Evolutionary conservation across 2,113 vertebrate species (phyloP), one percentile per base, ranked within the genome.

Genomic region (Rostratula benghalensis): DNA sequence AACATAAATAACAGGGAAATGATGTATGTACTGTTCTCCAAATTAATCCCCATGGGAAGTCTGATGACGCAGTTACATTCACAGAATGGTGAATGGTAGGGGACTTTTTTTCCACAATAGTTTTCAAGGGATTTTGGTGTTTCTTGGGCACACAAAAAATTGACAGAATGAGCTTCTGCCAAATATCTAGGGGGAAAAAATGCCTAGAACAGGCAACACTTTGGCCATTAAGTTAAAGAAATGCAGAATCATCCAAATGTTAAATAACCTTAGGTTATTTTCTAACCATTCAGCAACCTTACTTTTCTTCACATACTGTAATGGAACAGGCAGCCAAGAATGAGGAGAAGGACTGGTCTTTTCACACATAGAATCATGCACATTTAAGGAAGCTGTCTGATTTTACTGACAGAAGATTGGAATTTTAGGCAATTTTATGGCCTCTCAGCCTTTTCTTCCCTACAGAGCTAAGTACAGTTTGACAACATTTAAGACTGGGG

Each of bases 31-130:
- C 45, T 31, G 35, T 41, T 87, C 82, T 93, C 54, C 93, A 67
- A n/a, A n/a, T 37, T 43, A 82, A 61, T 92, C 48, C 75, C 60
- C 48, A 37, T 1, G 39, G 37, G 79, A 94, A 74, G 60, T 19
- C 74, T 89, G 41, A 67, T 86, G 89, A 97, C 64, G 50, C 94
- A 92, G 93, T 87, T 96, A 82, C 54, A 89, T 82, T 87, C 23
- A 61, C 84, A 83, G 76, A 65, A 81, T 67, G 41, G 56, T 78
- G 63, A 91, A 88, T 78, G 70, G 48, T 48, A 92, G 14, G 28
- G 20, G 16, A 16, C 82, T 86, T 77, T 41, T 96, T 94, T 87
- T 76, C 93, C 87, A 60, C 67, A 31, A 39, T 24, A 35, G 18
- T 54, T 60, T 94, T 80, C 70, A 90, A 79, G 54, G 39, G 43